Evolutionary conservation across 2,888 invertebrate species (phyloP).

Genomic region (Habrosyne pyritoides): DNA sequence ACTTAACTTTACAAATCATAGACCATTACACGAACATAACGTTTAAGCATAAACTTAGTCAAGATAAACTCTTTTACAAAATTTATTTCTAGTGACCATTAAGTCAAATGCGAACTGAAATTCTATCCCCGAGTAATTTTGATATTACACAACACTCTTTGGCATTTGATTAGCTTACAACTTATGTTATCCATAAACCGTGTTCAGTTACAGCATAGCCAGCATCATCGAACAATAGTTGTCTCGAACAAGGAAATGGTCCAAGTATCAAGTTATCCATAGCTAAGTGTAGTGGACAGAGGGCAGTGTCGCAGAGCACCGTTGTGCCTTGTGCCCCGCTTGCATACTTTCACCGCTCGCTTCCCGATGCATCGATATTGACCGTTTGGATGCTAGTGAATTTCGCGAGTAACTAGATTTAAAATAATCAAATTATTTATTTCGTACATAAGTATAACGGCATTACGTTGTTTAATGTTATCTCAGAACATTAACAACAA

Average conservation of each 20-base stretch:
- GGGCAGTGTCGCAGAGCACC: conserved; percentile 73
- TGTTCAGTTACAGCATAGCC: background rate
- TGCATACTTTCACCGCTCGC: conserved; percentile 77
- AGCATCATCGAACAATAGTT: conserved; percentile 35
- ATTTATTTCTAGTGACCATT: background rate
- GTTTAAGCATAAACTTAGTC: no score
- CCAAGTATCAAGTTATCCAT: conserved; percentile 30
- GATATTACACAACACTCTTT: background rate
- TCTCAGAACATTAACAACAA: no score
- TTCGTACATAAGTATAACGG: no score
- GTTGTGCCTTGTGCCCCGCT: conserved; percentile 65
- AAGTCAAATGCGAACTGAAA: background rate
- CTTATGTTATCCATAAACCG: background rate
- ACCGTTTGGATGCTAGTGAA: conserved; percentile 44
- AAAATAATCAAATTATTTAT: conserved; percentile 21
- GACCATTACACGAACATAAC: no score
- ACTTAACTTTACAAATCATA: no score
- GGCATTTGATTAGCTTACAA: conserved; percentile 5
- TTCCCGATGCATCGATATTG: conserved; percentile 66
- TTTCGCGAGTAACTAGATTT: conserved; percentile 34
- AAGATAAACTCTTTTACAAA: no score
- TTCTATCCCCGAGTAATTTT: background rate
- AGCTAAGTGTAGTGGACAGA: conserved; percentile 63
- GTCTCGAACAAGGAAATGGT: conserved; percentile 34
- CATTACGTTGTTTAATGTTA: no score